Conservation (phyloP, 2,113 vertebrate species). For the Ondatra zibethicus region DNA sequence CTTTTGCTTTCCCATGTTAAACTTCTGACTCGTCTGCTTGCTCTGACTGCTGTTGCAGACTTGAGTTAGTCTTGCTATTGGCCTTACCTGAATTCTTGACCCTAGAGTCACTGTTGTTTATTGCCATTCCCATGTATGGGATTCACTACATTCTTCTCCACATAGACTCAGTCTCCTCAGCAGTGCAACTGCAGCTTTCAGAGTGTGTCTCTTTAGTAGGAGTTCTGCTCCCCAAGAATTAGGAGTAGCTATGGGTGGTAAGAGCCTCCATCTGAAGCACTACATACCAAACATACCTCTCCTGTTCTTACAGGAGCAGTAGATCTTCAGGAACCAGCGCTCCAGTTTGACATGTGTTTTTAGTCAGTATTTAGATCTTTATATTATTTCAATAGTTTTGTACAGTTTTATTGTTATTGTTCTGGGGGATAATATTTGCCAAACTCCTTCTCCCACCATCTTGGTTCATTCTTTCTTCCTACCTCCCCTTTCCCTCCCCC, state of each 20-base stretch:
- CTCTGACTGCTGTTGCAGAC: not conserved
- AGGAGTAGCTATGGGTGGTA: not conserved
- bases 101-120: not conserved
- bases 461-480: not conserved
- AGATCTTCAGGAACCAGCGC: not conserved
- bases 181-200: not conserved
- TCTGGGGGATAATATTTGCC: constrained; percentile 17
- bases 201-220: not conserved
- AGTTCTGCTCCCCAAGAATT: not conserved
- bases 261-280: not conserved
- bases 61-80: not conserved
- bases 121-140: not conserved
- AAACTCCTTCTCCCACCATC: not conserved
- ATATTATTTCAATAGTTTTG: constrained; percentile 30
- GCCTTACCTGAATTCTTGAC: not conserved
- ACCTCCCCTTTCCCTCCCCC: not conserved
- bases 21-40: constrained; percentile 7
- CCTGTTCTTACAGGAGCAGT: not conserved
- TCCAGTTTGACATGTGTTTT: not conserved
- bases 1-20: not conserved
- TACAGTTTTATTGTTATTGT: not conserved
- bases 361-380: not conserved
- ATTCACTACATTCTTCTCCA: not conserved
- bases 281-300: not conserved
- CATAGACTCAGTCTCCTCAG: not conserved